Evolutionary conservation across 2,888 invertebrate genomes (phyloP).

Genomic region (Toxonevra muliebris): DNA sequence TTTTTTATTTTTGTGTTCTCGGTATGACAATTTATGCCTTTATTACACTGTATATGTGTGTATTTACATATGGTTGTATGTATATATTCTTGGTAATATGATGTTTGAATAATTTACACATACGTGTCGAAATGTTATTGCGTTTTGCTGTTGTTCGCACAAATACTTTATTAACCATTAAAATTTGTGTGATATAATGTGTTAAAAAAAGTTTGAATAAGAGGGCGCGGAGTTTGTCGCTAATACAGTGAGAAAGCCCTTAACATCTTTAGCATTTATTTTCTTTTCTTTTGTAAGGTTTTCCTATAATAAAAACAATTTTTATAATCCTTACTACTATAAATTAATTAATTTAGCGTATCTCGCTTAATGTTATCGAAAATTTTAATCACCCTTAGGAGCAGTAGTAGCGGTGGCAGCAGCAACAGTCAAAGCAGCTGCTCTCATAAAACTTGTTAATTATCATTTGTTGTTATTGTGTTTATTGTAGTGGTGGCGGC

Average conservation of each 20-base stretch:
- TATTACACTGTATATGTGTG: background rate
- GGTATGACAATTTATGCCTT: background rate
- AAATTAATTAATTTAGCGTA: slow-evolving; percentile 63
- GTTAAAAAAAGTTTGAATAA: slow-evolving; percentile 3
- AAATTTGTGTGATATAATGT: slow-evolving; percentile 7
- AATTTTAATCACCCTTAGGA: slow-evolving; percentile 49
- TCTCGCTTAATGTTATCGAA: slow-evolving; percentile 46
- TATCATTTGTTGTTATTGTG: slow-evolving; percentile 43
- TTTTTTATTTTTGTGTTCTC: background rate
- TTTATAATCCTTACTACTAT: slow-evolving; percentile 49
- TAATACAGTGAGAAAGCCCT: slow-evolving; percentile 20
- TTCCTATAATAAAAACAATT: slow-evolving; percentile 32
- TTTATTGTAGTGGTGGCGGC: slow-evolving; percentile 15
- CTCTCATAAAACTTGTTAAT: slow-evolving; percentile 54
- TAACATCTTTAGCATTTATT: slow-evolving; percentile 2
- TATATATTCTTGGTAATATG: slow-evolving; percentile 26
- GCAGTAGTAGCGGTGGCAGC: slow-evolving; percentile 43
- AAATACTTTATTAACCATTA: background rate
- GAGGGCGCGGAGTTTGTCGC: background rate
- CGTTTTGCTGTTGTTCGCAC: background rate
- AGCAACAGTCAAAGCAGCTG: slow-evolving; percentile 25
- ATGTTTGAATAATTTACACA: slow-evolving; percentile 42
- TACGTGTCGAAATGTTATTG: slow-evolving; percentile 38
- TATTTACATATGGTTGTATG: background rate
- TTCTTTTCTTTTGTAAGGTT: slow-evolving; percentile 11